A percentile compares a stretch with the other conserved stretches of the same genome.
These are phyloP conservation scores for Galemys pyrenaicus DNA, from an alignment of 2,113 vertebrate species.

Conservation along the genomic window DNA sequence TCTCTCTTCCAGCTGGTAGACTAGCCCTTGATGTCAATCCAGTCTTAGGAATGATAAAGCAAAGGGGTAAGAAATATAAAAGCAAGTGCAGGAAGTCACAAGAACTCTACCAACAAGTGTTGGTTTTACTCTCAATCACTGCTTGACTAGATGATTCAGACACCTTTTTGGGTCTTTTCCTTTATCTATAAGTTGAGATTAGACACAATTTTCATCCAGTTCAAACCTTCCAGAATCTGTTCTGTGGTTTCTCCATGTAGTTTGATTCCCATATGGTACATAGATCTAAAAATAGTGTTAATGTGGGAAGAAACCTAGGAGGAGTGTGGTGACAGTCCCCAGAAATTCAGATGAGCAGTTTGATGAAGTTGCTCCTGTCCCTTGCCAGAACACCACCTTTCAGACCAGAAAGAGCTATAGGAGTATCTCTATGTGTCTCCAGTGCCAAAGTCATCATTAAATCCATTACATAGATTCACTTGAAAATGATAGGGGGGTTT, in stretches of 20 bases:
- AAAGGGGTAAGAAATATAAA: neutral
- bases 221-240: slow-evolving; percentile 45
- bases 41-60: neutral
- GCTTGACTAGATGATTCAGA: neutral
- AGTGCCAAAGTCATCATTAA: neutral
- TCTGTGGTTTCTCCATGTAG: slow-evolving; percentile 61
- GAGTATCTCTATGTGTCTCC: neutral
- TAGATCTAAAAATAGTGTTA: slow-evolving; percentile 68
- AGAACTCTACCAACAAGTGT: neutral
- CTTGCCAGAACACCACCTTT: neutral
- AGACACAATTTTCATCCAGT: slow-evolving; percentile 40
- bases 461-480: neutral
- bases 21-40: neutral
- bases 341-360: slow-evolving; percentile 52
- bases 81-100: neutral
- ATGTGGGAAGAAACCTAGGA: slow-evolving; percentile 69
- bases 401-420: neutral
- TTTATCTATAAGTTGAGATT: slow-evolving; percentile 44
- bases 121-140: neutral
- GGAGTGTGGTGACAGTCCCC: slow-evolving; percentile 50
- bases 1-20: neutral
- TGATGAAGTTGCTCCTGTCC: neutral
- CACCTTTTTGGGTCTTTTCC: neutral
- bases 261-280: slow-evolving; percentile 73
- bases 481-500: neutral